phyloP scores from a whole-genome alignment of 2,113 vertebrate genomes.

The Poecilia latipinna region DNA sequence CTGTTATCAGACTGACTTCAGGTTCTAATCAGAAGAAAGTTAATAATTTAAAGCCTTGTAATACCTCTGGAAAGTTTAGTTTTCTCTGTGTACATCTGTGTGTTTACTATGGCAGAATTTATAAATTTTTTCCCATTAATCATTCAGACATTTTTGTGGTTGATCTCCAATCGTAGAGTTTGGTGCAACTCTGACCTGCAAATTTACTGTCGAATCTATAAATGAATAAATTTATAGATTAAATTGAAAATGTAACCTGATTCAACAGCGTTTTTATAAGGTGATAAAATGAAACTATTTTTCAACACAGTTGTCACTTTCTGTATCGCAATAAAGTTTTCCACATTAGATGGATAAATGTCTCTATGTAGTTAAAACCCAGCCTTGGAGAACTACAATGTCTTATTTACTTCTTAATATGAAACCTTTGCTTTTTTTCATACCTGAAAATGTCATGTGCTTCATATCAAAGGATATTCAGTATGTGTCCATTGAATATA shows the following conservation, averaged over 20 bases:
- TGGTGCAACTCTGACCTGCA: background rate
- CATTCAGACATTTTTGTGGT: background rate
- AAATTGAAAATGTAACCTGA: too few species aligned
- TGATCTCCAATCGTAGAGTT: background rate
- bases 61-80: slow-evolving; percentile 4
- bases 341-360: too few species aligned
- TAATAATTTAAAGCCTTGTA: slow-evolving; percentile 1
- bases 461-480: background rate
- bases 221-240: too few species aligned
- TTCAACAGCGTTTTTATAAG: too few species aligned
- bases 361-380: too few species aligned
- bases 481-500: background rate
- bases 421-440: background rate
- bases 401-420: too few species aligned
- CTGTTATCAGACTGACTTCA: slow-evolving; percentile 1
- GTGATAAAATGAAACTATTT: too few species aligned
- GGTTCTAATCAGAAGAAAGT: slow-evolving; percentile 1
- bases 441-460: background rate
- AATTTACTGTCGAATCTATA: background rate
- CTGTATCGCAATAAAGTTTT: background rate
- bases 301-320: too few species aligned
- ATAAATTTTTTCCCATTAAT: background rate
- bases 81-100: background rate
- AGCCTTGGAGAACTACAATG: background rate
- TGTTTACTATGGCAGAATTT: background rate